These are phyloP conservation scores for Rotaria socialis DNA, from an alignment of 2,888 invertebrate species.

Conservation along the genomic window DNA sequence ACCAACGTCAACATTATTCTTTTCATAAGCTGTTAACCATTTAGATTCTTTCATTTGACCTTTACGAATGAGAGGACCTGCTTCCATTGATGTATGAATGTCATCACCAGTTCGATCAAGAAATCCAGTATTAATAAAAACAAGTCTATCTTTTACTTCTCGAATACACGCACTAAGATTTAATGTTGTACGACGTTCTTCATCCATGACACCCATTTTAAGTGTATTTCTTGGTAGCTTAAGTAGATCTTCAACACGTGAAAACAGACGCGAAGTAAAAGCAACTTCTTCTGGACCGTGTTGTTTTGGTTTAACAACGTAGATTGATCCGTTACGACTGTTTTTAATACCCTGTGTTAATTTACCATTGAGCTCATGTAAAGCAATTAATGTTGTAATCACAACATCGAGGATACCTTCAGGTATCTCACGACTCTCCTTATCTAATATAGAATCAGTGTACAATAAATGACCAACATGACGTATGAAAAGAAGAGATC, in stretches of 20 bases:
- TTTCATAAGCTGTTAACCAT: background rate
- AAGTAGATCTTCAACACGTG: constrained; percentile 1
- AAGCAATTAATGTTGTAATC: background rate
- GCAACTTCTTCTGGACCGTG: constrained; percentile 13
- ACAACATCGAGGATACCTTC: constrained; percentile 8
- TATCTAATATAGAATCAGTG: background rate
- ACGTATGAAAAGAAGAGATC: background rate
- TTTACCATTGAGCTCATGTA: background rate
- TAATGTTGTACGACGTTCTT: background rate
- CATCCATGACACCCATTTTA: background rate
- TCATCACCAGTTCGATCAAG: constrained; percentile 15
- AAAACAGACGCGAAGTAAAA: background rate
- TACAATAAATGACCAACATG: constrained; percentile 9
- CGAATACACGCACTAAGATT: constrained; percentile 5
- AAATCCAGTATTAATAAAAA: background rate
- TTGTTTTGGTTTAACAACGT: constrained; percentile 8
- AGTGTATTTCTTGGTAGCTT: background rate
- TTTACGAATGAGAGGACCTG: background rate
- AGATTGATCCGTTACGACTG: background rate
- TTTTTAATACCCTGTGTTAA: background rate
- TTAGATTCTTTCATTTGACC: background rate
- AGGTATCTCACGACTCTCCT: background rate
- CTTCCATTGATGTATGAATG: constrained; percentile 11
- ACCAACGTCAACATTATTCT: background rate
- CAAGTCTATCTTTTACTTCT: background rate